Conservation (phyloP, 2,113 vertebrate genomes). For the Pluvialis apricaria region DNA sequence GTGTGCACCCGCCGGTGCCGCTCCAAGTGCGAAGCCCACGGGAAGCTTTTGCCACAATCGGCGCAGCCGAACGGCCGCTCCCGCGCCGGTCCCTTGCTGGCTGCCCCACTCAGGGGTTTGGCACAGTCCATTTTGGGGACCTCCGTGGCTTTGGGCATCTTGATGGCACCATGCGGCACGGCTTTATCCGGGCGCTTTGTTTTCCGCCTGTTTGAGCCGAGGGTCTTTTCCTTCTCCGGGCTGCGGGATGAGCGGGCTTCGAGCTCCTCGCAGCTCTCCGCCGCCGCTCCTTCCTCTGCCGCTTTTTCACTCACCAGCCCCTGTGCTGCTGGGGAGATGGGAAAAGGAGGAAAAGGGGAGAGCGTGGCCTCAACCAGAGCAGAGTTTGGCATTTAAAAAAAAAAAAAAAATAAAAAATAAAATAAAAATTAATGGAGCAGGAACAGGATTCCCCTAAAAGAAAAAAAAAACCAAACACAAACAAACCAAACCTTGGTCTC, state of each 20-base stretch:
- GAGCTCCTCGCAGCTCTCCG: fast-evolving
- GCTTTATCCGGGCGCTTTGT: not conserved
- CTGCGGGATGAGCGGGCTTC: not conserved
- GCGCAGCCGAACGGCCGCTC: not conserved
- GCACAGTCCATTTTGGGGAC: not conserved
- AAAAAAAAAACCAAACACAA: too few species aligned
- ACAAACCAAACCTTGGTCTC: too few species aligned
- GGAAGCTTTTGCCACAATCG: constrained; percentile 46
- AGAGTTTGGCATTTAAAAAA: too few species aligned
- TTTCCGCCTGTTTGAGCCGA: not conserved
- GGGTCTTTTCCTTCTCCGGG: not conserved
- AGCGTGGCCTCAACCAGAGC: fast-evolving
- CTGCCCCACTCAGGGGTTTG: fast-evolving
- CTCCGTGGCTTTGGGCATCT: fast-evolving
- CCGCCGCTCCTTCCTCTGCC: fast-evolving
- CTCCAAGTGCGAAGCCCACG: constrained; percentile 29
- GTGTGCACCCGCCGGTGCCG: constrained; percentile 43
- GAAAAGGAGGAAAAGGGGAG: not conserved
- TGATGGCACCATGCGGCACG: fast-evolving
- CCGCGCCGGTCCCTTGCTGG: not conserved
- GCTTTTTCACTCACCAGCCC: not conserved
- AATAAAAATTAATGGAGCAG: not conserved
- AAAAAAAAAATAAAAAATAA: too few species aligned
- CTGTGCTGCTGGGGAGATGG: not conserved
- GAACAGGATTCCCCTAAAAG: not conserved